phyloP scores from a whole-genome alignment of 2,797 vertebrate species.

The Sphaeramia orbicularis region DNA sequence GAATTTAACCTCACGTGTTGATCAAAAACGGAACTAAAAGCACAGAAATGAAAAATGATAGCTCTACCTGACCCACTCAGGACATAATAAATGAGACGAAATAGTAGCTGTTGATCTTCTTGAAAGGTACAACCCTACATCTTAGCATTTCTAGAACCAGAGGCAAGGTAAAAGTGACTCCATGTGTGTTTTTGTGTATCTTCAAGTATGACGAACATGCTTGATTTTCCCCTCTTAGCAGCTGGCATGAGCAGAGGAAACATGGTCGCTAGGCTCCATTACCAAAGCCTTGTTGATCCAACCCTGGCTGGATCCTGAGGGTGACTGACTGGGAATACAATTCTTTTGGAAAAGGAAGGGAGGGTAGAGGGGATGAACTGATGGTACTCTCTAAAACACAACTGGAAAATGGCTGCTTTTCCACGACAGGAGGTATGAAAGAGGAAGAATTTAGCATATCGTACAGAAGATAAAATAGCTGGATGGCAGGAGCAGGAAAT shows the following conservation, averaged over 20 bases:
- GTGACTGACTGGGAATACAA: conserved; percentile 66
- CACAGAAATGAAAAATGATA: conserved; percentile 9
- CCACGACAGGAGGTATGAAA: conserved; percentile 24
- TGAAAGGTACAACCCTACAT: conserved; percentile 24
- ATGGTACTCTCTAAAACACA: conserved; percentile 58
- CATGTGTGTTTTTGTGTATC: conserved; percentile 43
- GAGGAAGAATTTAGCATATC: conserved; percentile 24
- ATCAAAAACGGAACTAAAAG: background rate
- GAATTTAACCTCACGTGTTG: conserved; percentile 38
- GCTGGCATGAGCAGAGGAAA: conserved; percentile 80
- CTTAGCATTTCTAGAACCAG: conserved; percentile 15
- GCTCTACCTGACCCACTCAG: background rate
- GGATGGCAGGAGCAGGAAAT: conserved; percentile 13
- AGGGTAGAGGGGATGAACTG: conserved; percentile 46
- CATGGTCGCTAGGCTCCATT: conserved; percentile 77
- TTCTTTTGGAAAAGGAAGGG: conserved; percentile 66
- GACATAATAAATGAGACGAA: background rate
- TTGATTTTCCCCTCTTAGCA: conserved; percentile 69
- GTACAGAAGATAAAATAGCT: conserved; percentile 3
- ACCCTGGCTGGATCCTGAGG: conserved; percentile 68
- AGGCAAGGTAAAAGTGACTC: conserved; percentile 49
- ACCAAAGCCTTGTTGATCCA: conserved; percentile 77
- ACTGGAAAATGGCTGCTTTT: conserved; percentile 51
- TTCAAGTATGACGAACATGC: conserved; percentile 38
- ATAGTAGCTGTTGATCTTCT: conserved; percentile 1